Evolutionary conservation across 2,113 vertebrate genomes (phyloP).

Genomic region (Indri indri): DNA sequence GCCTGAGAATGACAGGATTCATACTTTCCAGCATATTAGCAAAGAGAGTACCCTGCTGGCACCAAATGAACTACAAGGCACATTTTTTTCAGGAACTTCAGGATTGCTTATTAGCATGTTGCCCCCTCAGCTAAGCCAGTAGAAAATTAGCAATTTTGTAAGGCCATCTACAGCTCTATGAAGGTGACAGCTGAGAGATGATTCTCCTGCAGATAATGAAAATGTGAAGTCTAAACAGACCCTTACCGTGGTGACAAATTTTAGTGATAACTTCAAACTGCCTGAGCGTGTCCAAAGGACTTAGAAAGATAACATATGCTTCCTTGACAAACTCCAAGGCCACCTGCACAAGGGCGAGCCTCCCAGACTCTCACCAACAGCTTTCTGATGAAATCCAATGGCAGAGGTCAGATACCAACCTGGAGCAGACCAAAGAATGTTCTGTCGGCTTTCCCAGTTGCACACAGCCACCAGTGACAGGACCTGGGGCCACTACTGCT

Average conservation of each 20-base stretch:
- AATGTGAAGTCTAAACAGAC: neutral
- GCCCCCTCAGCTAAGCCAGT: neutral
- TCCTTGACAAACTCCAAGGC: neutral
- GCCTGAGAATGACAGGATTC: neutral
- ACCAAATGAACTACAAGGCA: neutral
- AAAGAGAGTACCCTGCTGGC: neutral
- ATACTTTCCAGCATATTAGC: neutral
- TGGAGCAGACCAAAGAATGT: neutral
- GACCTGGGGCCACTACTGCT: neutral
- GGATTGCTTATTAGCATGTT: fast-evolving
- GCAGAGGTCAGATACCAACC: neutral
- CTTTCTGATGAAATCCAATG: neutral
- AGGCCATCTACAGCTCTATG: neutral
- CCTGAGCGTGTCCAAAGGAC: neutral
- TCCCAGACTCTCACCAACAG: neutral
- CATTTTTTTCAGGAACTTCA: neutral
- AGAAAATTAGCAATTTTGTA: neutral
- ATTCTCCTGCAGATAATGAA: neutral
- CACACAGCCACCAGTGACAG: neutral
- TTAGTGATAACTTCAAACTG: neutral
- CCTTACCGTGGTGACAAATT: neutral
- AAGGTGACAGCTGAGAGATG: neutral
- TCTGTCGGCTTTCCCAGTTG: neutral
- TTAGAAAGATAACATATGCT: fast-evolving
- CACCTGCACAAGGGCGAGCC: fast-evolving